Evolutionary conservation across 2,113 vertebrate species (phyloP).

Genomic region (Rhadina sibilatrix): DNA sequence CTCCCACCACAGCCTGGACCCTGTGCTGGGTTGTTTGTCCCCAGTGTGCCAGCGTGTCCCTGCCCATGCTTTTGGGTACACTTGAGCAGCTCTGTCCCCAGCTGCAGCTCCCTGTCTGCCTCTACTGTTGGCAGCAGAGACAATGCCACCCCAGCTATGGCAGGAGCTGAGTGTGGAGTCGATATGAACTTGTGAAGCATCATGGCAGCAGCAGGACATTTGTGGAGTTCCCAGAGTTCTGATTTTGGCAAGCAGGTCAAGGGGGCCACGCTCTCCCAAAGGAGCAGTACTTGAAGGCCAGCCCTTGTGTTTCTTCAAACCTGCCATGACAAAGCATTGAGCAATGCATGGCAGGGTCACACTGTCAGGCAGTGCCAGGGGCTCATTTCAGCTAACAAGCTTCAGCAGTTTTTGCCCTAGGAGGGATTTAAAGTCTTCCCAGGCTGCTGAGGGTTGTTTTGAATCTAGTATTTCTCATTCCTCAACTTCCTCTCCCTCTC

Average conservation of each 20-base stretch:
- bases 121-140: background rate
- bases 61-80: background rate
- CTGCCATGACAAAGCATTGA: background rate
- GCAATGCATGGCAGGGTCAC: background rate
- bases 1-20: background rate
- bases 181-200: background rate
- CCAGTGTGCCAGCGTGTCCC: background rate
- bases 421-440: background rate
- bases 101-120: background rate
- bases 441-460: background rate
- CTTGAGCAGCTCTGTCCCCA: background rate
- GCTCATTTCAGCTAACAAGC: background rate
- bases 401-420: background rate
- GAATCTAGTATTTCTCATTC: conserved; percentile 24
- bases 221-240: background rate
- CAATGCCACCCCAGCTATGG: background rate
- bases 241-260: background rate
- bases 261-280: background rate
- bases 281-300: background rate
- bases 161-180: background rate
- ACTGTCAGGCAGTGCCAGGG: background rate
- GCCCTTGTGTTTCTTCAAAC: background rate
- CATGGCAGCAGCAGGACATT: background rate
- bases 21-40: background rate
- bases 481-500: conserved; percentile 59